These are phyloP conservation scores for Epinephelus awoara DNA, from an alignment of 2,797 vertebrate species.

Conservation along the genomic window DNA sequence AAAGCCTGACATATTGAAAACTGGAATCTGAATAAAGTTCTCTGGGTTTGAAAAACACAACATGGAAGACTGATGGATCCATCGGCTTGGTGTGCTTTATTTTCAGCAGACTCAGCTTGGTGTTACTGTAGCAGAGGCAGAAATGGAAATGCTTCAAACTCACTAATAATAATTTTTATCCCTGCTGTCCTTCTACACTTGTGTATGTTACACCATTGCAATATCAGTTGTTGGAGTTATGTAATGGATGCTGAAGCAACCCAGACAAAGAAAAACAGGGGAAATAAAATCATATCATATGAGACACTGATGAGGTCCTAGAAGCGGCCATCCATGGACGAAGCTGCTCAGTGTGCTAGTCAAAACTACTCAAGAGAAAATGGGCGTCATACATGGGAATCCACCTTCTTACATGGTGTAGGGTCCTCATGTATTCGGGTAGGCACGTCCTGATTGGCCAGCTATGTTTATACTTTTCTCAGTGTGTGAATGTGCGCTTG, in stretches of 20 bases:
- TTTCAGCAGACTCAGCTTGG: background rate
- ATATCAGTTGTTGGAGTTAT: background rate
- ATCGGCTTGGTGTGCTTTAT: background rate
- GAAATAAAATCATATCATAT: background rate
- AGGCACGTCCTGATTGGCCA: too few relatives aligned
- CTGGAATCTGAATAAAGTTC: constrained; percentile 20
- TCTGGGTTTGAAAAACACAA: constrained; percentile 9
- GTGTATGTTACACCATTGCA: background rate
- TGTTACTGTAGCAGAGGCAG: background rate
- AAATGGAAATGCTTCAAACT: background rate
- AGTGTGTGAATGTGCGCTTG: too few relatives aligned
- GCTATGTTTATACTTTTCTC: too few relatives aligned
- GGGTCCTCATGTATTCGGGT: too few relatives aligned
- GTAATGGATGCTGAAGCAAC: background rate
- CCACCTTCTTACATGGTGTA: too few relatives aligned
- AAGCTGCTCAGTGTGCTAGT: too few relatives aligned
- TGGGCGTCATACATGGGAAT: too few relatives aligned
- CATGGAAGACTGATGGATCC: background rate
- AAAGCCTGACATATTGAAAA: background rate
- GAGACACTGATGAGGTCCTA: too few relatives aligned
- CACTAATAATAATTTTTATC: background rate
- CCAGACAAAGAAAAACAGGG: background rate
- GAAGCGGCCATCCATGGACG: too few relatives aligned
- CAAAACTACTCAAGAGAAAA: too few relatives aligned
- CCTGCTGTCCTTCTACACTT: background rate